A percentile compares a stretch with the other conserved stretches of the same genome.
phyloP scores from a whole-genome alignment of 2,797 vertebrate genomes.

The Apogon talboti region DNA sequence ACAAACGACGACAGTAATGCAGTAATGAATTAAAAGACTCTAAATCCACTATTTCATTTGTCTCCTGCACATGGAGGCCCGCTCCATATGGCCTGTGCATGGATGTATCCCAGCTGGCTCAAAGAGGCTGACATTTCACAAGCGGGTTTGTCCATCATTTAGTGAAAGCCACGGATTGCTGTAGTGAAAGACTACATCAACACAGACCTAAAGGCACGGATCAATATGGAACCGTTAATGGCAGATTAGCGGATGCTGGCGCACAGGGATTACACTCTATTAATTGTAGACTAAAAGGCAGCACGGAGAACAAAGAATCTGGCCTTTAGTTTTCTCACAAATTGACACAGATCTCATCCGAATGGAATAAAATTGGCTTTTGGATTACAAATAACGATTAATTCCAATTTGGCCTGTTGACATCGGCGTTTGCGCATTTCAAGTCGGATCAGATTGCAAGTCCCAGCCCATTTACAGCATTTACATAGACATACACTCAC shows the following conservation, averaged over 20 bases:
- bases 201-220: conserved; percentile 37
- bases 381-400: background rate
- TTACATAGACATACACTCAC: conserved; percentile 40
- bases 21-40: conserved; percentile 43
- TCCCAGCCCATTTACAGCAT: conserved; percentile 54
- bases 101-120: conserved; percentile 41
- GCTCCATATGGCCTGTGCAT: conserved; percentile 43
- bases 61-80: conserved; percentile 45
- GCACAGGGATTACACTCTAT: conserved; percentile 49
- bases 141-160: background rate
- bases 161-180: background rate
- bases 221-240: conserved; percentile 53
- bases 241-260: conserved; percentile 53
- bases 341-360: background rate
- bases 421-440: conserved; percentile 64
- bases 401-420: conserved; percentile 35
- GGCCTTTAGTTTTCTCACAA: conserved; percentile 40
- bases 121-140: conserved; percentile 28
- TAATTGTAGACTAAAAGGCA: conserved; percentile 54
- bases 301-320: conserved; percentile 76
- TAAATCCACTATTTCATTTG: conserved; percentile 34
- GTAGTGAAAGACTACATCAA: conserved; percentile 25
- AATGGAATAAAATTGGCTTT: background rate
- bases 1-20: conserved; percentile 24
- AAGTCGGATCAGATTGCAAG: conserved; percentile 50